A percentile compares a stretch with the other conserved stretches of the same genome.
Conservation (phyloP, 2,113 vertebrate genomes). For the Theristicus caerulescens region DNA sequence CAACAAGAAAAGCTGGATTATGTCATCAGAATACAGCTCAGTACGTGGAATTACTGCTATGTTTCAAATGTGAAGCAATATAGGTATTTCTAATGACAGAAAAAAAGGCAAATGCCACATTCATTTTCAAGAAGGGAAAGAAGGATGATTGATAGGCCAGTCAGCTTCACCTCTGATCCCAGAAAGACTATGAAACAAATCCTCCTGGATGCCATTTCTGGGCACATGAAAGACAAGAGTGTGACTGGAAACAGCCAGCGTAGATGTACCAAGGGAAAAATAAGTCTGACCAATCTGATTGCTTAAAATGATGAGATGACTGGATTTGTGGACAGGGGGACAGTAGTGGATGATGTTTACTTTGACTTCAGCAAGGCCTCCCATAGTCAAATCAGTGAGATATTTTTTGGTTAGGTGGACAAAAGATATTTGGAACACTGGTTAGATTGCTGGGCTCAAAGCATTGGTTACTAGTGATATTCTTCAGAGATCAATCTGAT, state of each 20-base stretch:
- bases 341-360: neutral
- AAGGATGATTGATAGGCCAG: neutral
- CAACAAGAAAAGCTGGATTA: neutral
- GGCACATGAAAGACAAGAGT: neutral
- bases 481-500: neutral
- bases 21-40: neutral
- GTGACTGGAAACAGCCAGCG: neutral
- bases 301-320: neutral
- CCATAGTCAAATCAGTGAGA: neutral
- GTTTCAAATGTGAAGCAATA: neutral
- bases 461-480: neutral
- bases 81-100: neutral
- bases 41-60: neutral
- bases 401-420: neutral
- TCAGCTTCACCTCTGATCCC: neutral
- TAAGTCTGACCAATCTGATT: neutral
- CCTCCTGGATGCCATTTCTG: neutral
- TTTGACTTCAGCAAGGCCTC: neutral
- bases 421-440: neutral
- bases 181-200: neutral
- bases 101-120: neutral
- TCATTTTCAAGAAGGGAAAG: neutral
- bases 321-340: neutral
- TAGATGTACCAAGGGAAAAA: neutral
- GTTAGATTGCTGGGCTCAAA: neutral